Conservation (phyloP, 2,113 vertebrate genomes). For the Rhinoptilus africanus region DNA sequence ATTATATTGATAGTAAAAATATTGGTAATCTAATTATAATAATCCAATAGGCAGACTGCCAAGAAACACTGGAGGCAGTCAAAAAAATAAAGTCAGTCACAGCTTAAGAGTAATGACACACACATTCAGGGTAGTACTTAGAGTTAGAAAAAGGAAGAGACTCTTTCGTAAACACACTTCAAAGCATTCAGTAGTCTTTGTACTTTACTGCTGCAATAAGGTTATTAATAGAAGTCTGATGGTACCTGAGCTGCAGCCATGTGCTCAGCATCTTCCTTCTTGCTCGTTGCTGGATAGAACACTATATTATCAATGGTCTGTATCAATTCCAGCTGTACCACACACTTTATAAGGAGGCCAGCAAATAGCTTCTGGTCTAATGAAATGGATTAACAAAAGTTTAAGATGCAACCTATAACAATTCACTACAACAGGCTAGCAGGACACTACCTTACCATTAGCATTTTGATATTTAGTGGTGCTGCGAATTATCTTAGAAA, state of each 20-base stretch:
- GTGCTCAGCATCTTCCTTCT: conserved; percentile 96
- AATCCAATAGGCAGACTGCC: neutral
- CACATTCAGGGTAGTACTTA: neutral
- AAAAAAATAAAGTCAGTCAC: neutral
- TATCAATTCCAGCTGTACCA: conserved; percentile 95
- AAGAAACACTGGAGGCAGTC: neutral
- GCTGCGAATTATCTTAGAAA: neutral
- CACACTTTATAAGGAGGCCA: conserved; percentile 95
- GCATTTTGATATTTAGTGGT: neutral
- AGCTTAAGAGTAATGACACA: neutral
- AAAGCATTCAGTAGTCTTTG: neutral
- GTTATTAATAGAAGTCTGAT: neutral
- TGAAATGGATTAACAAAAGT: conserved; percentile 18
- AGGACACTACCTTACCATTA: neutral
- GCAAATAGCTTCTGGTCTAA: conserved; percentile 94
- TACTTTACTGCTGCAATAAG: neutral
- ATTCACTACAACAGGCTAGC: neutral
- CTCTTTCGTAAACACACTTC: neutral
- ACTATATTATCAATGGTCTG: conserved; percentile 98
- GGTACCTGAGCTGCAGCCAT: conserved; percentile 94
- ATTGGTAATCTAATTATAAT: neutral
- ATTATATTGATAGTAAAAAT: neutral
- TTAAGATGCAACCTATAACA: neutral
- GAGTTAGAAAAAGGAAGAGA: neutral
- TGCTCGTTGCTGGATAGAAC: conserved; percentile 95